Conservation (phyloP, 1,140 invertebrate species). For the Rhopalosiphum padi region DNA sequence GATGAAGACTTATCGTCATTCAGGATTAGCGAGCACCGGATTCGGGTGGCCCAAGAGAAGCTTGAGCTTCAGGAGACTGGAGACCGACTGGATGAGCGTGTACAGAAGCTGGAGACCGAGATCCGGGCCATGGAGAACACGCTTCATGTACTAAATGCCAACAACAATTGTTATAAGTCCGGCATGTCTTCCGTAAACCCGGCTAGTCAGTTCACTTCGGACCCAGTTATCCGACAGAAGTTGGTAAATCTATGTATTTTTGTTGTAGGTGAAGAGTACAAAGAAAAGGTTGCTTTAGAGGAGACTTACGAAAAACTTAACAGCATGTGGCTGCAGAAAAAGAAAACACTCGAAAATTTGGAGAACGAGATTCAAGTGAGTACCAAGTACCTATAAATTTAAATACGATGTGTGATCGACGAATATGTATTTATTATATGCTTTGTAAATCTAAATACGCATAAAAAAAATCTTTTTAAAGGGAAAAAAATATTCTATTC, state of each 20-base stretch:
- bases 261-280: conserved; percentile 38
- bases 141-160: conserved; percentile 71
- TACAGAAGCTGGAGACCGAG: conserved; percentile 73
- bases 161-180: conserved; percentile 65
- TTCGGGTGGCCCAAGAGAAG: conserved; percentile 70
- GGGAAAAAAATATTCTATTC: too few relatives aligned
- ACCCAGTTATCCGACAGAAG: background rate
- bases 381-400: background rate
- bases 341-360: background rate
- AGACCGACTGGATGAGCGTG: conserved; percentile 70
- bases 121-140: conserved; percentile 79
- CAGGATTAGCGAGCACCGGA: background rate
- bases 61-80: conserved; percentile 73
- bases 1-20: background rate
- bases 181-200: conserved; percentile 60
- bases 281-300: background rate
- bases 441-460: background rate
- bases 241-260: background rate
- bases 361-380: conserved; percentile 7
- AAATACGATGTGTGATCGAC: background rate
- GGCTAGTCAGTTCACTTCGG: conserved; percentile 54
- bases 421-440: background rate
- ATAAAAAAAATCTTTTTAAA: background rate
- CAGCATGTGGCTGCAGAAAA: background rate
- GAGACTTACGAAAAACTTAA: conserved; percentile 16